These are phyloP conservation scores for Drosophila bipectinata DNA, from an alignment of 1,140 invertebrate genomes.

Conservation along the genomic window DNA sequence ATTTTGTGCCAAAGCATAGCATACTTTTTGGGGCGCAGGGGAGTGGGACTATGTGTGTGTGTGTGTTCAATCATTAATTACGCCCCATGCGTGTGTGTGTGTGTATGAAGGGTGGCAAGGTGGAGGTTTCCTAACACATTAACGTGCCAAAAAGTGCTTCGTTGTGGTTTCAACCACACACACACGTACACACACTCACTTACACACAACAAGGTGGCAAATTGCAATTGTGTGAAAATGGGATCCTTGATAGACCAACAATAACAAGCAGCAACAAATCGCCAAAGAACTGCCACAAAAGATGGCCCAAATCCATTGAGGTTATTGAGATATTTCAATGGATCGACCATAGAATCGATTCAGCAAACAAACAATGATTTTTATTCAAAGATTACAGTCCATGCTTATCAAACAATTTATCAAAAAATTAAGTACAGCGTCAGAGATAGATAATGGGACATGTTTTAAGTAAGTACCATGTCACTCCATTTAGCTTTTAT, in stretches of 20 bases:
- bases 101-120: conserved; percentile 8
- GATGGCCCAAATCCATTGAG: neutral
- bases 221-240: conserved; percentile 70
- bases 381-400: conserved; percentile 6
- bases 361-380: conserved; percentile 13
- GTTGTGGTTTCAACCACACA: conserved; percentile 63
- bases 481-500: neutral
- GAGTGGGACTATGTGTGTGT: conserved; percentile 22
- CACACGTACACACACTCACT: neutral
- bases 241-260: conserved; percentile 65
- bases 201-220: conserved; percentile 5
- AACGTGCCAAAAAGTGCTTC: conserved; percentile 77
- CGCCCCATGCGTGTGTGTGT: conserved; percentile 17
- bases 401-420: conserved; percentile 44
- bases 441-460: neutral
- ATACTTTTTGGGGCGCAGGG: conserved; percentile 53
- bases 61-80: conserved; percentile 74
- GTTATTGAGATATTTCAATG: conserved; percentile 19
- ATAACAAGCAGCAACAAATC: conserved; percentile 31
- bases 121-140: conserved; percentile 54
- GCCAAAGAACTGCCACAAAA: conserved; percentile 38
- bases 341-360: conserved; percentile 17
- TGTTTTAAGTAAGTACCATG: neutral
- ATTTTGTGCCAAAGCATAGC: conserved; percentile 69
- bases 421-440: neutral